Evolutionary conservation across 2,888 invertebrate species (phyloP).

Genomic region (Macroteleia sp.): DNA sequence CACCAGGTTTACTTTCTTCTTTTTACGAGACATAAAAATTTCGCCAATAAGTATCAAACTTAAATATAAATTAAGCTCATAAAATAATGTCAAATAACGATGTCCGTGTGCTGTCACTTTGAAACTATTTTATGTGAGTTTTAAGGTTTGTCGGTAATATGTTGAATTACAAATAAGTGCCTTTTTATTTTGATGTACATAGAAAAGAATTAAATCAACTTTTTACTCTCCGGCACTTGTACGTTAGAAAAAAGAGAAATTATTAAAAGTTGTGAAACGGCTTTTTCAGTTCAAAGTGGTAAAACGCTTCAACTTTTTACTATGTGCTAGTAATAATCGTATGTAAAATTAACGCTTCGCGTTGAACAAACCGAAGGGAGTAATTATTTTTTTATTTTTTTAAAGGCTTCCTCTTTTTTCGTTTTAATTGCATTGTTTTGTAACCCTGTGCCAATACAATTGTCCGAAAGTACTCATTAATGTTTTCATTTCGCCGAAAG

Average conservation of each 20-base stretch:
- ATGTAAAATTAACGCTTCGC: conserved; percentile 20
- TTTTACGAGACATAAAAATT: too few species aligned
- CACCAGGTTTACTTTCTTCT: too few species aligned
- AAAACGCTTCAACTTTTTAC: conserved; percentile 38
- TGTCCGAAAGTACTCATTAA: neutral
- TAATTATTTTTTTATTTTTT: conserved; percentile 23
- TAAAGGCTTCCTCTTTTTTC: neutral
- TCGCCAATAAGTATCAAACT: conserved; percentile 17
- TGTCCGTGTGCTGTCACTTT: too few species aligned
- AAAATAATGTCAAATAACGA: conserved; percentile 18
- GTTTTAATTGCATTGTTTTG: conserved; percentile 1
- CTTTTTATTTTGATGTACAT: conserved; percentile 29
- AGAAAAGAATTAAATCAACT: conserved; percentile 25
- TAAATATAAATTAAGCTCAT: conserved; percentile 4
- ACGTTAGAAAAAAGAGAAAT: conserved; percentile 22
- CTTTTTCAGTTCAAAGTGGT: conserved; percentile 11
- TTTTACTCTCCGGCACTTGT: conserved; percentile 26
- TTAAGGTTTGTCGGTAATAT: conserved; percentile 28
- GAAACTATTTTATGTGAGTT: conserved; percentile 19
- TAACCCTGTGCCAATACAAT: neutral
- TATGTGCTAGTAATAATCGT: conserved; percentile 23
- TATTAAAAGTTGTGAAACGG: conserved; percentile 36
- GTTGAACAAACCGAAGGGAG: conserved; percentile 18
- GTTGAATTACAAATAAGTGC: conserved; percentile 19
- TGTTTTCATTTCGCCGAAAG: neutral